A percentile compares a stretch with the other conserved stretches of the same genome.
These are phyloP conservation scores for Tympanuchus pallidicinctus DNA, from an alignment of 2,113 vertebrate species.

Conservation along the genomic window DNA sequence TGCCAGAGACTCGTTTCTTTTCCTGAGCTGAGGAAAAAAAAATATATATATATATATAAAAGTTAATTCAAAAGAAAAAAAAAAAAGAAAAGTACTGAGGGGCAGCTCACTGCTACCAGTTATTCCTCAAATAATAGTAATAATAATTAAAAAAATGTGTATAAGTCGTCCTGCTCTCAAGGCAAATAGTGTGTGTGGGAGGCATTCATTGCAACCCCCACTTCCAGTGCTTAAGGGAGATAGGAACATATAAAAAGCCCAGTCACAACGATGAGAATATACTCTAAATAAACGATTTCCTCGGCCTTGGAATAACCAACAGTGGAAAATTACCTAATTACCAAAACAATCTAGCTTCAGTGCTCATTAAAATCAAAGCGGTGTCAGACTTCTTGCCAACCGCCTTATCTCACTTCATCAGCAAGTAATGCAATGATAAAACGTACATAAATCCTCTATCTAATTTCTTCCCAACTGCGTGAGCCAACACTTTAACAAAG, in stretches of 20 bases:
- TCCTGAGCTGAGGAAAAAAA: neutral
- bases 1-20: neutral
- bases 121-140: neutral
- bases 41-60: neutral
- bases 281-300: neutral
- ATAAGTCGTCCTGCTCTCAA: neutral
- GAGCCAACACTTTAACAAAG: neutral
- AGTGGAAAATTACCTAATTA: conserved; percentile 67
- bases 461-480: neutral
- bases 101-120: neutral
- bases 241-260: neutral
- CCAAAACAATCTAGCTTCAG: conserved; percentile 44
- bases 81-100: neutral
- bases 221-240: neutral
- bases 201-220: neutral
- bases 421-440: conserved; percentile 7
- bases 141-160: neutral
- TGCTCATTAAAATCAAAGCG: conserved; percentile 54
- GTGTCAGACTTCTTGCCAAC: conserved; percentile 32
- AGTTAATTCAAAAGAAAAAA: neutral
- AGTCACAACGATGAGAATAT: neutral
- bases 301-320: conserved; percentile 5
- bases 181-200: neutral
- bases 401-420: conserved; percentile 55
- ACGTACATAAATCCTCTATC: neutral